Base-by-base conservation (phyloP, 2,113 vertebrate species). In the Regulus satrapa region DNA sequence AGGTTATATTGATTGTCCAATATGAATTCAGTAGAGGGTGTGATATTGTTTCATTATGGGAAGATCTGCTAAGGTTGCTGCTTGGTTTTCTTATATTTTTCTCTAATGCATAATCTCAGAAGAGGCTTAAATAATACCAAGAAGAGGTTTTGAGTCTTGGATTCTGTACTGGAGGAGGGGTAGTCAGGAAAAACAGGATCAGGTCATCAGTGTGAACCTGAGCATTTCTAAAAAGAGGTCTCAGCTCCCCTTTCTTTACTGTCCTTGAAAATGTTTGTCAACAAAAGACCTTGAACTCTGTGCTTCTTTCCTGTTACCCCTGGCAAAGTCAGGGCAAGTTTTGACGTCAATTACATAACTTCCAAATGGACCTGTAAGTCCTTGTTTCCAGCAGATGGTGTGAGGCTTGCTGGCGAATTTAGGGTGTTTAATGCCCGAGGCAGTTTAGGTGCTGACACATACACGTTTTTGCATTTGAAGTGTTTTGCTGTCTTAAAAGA, bases 151-250 rank as follows among this genome's bases (percentile, higher is more conserved):
- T 77, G 72, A n/a, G 8, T n/a, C 25, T 75, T 5, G 2, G 31
- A n/a, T 11, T 32, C 12, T 12, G 4, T 45, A 26, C 5, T 49
- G 23, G 24, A 5, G 17, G 7, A 38, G 12, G 5, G 1, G 3
- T 13, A 49, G 24, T 36, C 31, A 23, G 17, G 34, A 69, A 58
- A 45, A 85, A 20, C 1, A 14, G 5, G 23, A 36, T 49, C 32
- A 91, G 79, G 38, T 64, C 31, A 68, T 95, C 40, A 32, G 20
- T 36, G 38, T 91, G 79, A 80, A 82, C 61, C 63, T 73, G 91
- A 92, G 56, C 68, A 79, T 34, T 93, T 92, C 61, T 85, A 78
- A 93, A 88, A 91, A 94, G 79, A 59, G 12, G 19, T 85, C 59
- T 94, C 59, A 40, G 59, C 82, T 97, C 36, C 89, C 46, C 18